phyloP scores from a whole-genome alignment of 2,888 invertebrate species.

The Drosophila diplacantha region DNA sequence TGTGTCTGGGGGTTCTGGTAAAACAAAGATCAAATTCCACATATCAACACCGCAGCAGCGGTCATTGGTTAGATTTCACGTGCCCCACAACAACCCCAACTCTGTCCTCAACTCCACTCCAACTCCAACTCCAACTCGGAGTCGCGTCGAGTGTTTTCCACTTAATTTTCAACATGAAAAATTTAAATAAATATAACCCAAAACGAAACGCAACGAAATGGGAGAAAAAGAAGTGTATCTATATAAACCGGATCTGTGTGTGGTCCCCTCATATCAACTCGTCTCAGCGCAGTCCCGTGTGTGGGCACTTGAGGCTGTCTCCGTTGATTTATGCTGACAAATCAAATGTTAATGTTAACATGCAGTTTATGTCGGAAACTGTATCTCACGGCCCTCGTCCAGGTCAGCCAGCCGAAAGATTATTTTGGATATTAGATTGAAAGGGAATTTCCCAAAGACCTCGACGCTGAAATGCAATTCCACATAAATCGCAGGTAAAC shows the following conservation, averaged over 20 bases:
- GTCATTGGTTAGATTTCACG: constrained; percentile 35
- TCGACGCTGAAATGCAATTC: constrained; percentile 2
- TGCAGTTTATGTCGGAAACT: constrained; percentile 52
- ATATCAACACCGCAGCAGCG: constrained; percentile 38
- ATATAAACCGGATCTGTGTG: constrained; percentile 50
- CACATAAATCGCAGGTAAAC: constrained; percentile 31
- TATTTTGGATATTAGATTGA: constrained; percentile 10
- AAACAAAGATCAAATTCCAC: constrained; percentile 65
- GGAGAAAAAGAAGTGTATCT: constrained; percentile 22
- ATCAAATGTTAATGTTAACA: constrained; percentile 62
- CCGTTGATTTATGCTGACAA: constrained; percentile 62
- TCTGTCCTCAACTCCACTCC: constrained; percentile 6
- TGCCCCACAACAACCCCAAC: constrained; percentile 23
- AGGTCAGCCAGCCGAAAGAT: not conserved
- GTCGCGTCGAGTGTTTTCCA: constrained; percentile 59
- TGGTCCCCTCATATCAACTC: constrained; percentile 56
- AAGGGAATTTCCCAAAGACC: not conserved
- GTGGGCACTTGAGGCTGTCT: constrained; percentile 60
- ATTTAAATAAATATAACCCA: constrained; percentile 60
- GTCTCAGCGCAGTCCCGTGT: constrained; percentile 24
- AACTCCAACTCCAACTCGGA: constrained; percentile 6
- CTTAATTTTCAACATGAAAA: constrained; percentile 62
- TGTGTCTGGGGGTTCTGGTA: constrained; percentile 15
- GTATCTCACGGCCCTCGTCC: constrained; percentile 35
- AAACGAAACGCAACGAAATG: constrained; percentile 11